Evolutionary conservation across 30 jellyfish, hydroid and myxozoan genomes (phyloP), one percentile per base, ranked within the genome.

Genomic region (Nemopilema nomurai): DNA sequence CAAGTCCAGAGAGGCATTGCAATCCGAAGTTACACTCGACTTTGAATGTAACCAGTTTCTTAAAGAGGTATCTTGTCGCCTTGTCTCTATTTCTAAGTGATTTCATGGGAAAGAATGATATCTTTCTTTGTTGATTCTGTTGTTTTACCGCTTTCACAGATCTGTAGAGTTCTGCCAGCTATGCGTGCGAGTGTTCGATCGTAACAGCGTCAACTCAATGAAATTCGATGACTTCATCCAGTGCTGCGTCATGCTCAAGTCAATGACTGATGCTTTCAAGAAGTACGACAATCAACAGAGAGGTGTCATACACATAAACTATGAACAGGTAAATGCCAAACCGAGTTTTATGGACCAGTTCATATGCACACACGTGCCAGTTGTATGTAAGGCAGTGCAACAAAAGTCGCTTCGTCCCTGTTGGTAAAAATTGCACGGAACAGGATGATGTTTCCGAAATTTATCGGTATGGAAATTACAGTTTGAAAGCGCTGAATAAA

Each of bases 201-300:
- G 99, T 41, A 82, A 31, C 20, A 90, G 88, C 62, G 94, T 80
- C 57, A 89, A 84, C 26, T 86, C 99, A 16, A 95, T 95, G 99
- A 95, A 95, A 78, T 95, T 95, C 79, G 99, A 95, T 50, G 99
- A 95, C 69, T 95, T 95, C 89, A 95, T 95, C 51, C 99, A 95
- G 63, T 95, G 99, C 78, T 95, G 99, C 71, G 99, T 95, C 64
- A 95, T 95, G 99, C 84, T 95, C 67, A 95, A 95, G 81, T 83
- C 97, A 16, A 91, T 95, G 30, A 95, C 99, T n/a, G 97, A 90
- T 77, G 99, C 99, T 6, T 95, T 95, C 62, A 89, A 91, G 50
- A 95, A 91, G 69, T 82, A 85, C 67, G 99, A 95, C 67, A 76
- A 27, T 31, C 90, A 90, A 31, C 97, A 90, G 57, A 53, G 88